Percentiles rank a stretch among this genome's conserved stretches.
phyloP scores from a whole-genome alignment of 2,113 vertebrate genomes.

The Ceyx margarethae region DNA sequence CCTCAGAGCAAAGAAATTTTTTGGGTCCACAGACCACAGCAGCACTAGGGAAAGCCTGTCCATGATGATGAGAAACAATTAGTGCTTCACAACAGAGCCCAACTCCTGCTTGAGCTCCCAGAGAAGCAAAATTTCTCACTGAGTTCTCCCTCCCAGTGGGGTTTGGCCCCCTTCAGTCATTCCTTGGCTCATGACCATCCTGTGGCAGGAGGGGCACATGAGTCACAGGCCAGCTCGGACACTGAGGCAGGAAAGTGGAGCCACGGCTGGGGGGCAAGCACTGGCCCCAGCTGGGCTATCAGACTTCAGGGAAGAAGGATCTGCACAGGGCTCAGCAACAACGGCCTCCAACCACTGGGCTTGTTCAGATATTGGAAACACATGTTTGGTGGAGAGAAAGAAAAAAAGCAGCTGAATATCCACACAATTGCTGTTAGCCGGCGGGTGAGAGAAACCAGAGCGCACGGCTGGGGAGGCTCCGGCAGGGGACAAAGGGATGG shows the following conservation, averaged over 20 bases:
- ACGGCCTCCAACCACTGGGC: background rate
- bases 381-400: slow-evolving; percentile 49
- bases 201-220: rapidly evolving
- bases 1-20: background rate
- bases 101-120: rapidly evolving
- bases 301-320: background rate
- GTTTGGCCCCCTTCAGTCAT: background rate
- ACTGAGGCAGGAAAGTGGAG: background rate
- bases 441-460: slow-evolving; percentile 63
- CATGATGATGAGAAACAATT: rapidly evolving
- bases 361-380: slow-evolving; percentile 63
- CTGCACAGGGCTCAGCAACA: slow-evolving; percentile 1
- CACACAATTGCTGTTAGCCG: slow-evolving; percentile 14
- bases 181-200: background rate
- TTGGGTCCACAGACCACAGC: rapidly evolving
- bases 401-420: slow-evolving; percentile 35
- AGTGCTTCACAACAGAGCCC: background rate
- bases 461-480: background rate
- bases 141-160: background rate
- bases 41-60: background rate
- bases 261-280: background rate
- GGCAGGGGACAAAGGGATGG: background rate
- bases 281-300: background rate
- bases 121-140: background rate
- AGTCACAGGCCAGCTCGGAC: background rate